These are phyloP conservation scores for Leptarthrus brevirostris DNA, from an alignment of 2,888 invertebrate species.

Conservation along the genomic window DNA sequence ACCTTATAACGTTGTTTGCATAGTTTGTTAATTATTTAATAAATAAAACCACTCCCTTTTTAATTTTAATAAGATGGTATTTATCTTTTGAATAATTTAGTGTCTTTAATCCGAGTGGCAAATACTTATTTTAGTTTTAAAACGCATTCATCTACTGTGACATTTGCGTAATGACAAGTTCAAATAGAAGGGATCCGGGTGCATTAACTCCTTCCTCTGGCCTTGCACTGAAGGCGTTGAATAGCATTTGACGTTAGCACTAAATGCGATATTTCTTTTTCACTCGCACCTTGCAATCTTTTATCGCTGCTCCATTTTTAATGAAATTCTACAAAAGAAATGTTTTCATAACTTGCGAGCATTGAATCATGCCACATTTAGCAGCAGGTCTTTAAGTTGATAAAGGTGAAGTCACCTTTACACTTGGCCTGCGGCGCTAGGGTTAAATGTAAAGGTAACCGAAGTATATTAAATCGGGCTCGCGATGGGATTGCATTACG, in stretches of 20 bases:
- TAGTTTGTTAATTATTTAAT: too few relatives aligned
- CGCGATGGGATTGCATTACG: neutral
- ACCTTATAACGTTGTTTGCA: too few relatives aligned
- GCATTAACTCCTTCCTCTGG: neutral
- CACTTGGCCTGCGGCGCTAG: neutral
- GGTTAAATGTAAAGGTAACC: neutral
- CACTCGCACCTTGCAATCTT: neutral
- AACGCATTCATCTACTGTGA: too few relatives aligned
- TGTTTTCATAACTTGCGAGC: neutral
- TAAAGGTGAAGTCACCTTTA: neutral
- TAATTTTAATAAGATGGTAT: too few relatives aligned
- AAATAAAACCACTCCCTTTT: too few relatives aligned
- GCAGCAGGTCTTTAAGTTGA: neutral
- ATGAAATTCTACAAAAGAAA: neutral
- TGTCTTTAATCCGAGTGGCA: too few relatives aligned
- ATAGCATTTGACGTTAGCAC: neutral
- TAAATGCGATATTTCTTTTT: constrained; percentile 21
- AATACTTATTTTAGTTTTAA: too few relatives aligned
- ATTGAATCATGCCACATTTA: neutral
- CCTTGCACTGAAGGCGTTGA: neutral
- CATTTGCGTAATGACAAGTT: too few relatives aligned
- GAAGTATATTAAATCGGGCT: neutral
- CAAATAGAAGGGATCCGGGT: too few relatives aligned
- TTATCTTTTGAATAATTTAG: too few relatives aligned
- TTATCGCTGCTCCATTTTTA: constrained; percentile 23